Evolutionary conservation across 2,888 invertebrate genomes (phyloP).

Genomic region (Cordilura impudica): DNA sequence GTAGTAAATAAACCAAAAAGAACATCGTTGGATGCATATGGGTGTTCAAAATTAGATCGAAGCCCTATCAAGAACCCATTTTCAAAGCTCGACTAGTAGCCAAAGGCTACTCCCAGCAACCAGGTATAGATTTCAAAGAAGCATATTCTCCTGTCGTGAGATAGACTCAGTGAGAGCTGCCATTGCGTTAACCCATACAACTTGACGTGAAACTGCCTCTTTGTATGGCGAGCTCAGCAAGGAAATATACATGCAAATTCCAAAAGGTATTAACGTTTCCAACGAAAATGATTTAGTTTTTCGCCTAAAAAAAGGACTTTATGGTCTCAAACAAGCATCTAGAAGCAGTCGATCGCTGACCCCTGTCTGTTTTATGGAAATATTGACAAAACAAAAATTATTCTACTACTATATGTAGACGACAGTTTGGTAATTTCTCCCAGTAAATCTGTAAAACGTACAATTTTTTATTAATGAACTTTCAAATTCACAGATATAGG

Average conservation of each 20-base stretch:
- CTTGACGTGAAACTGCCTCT: too few relatives aligned
- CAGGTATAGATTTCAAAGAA: conserved; percentile 64
- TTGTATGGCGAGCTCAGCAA: too few relatives aligned
- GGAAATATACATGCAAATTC: conserved; percentile 58
- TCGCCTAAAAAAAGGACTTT: conserved; percentile 59
- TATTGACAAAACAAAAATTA: conserved; percentile 47
- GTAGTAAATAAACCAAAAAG: conserved; percentile 50
- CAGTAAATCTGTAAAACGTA: conserved; percentile 9
- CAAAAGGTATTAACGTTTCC: conserved; percentile 44
- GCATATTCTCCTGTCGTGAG: conserved; percentile 68
- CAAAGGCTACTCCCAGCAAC: too few relatives aligned
- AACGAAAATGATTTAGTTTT: conserved; percentile 59
- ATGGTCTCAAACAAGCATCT: conserved; percentile 66
- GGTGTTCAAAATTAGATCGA: conserved; percentile 60
- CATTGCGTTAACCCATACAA: conserved; percentile 56
- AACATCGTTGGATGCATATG: conserved; percentile 45
- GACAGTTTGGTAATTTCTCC: conserved; percentile 54
- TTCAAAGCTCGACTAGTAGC: conserved; percentile 61
- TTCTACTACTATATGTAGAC: conserved; percentile 54
- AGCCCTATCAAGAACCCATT: conserved; percentile 15
- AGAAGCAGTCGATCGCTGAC: too few relatives aligned
- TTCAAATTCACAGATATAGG: conserved; percentile 33
- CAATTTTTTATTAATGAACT: conserved; percentile 31
- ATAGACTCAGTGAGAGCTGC: conserved; percentile 65
- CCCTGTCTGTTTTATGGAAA: conserved; percentile 65